These are phyloP conservation scores for Rotaria macrura DNA, from an alignment of 2,888 invertebrate genomes.

Conservation along the genomic window DNA sequence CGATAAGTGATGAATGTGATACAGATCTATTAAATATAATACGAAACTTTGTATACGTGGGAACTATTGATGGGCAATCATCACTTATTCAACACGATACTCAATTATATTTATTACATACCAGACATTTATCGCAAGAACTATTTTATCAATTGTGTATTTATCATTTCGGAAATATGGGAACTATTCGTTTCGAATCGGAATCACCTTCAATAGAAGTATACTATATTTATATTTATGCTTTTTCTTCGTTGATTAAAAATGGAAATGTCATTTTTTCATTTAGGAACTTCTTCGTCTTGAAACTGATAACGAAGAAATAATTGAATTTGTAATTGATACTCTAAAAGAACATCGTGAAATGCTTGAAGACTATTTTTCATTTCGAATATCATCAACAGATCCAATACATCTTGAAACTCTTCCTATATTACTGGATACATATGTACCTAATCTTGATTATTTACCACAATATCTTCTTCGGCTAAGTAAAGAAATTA, in stretches of 20 bases:
- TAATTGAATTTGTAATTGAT: conserved; percentile 21
- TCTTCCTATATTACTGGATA: conserved; percentile 30
- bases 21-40: conserved; percentile 23
- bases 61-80: conserved; percentile 24
- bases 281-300: neutral
- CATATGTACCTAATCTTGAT: conserved; percentile 30
- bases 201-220: neutral
- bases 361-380: conserved; percentile 32
- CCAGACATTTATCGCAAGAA: conserved; percentile 27
- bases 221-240: neutral
- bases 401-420: conserved; percentile 24
- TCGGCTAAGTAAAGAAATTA: conserved; percentile 28
- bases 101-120: conserved; percentile 25
- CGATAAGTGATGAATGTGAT: conserved; percentile 26
- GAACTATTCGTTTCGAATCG: conserved; percentile 19
- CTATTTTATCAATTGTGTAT: conserved; percentile 32
- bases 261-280: neutral
- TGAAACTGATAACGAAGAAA: conserved; percentile 18
- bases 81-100: conserved; percentile 30
- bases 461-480: conserved; percentile 31
- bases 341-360: conserved; percentile 22
- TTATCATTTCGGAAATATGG: conserved; percentile 33
- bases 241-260: neutral
- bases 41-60: conserved; percentile 26
- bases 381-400: neutral